Evolutionary conservation across 2,113 vertebrate species (phyloP), one percentile per base, ranked within the genome.

Genomic region (Syrmaticus mikado): DNA sequence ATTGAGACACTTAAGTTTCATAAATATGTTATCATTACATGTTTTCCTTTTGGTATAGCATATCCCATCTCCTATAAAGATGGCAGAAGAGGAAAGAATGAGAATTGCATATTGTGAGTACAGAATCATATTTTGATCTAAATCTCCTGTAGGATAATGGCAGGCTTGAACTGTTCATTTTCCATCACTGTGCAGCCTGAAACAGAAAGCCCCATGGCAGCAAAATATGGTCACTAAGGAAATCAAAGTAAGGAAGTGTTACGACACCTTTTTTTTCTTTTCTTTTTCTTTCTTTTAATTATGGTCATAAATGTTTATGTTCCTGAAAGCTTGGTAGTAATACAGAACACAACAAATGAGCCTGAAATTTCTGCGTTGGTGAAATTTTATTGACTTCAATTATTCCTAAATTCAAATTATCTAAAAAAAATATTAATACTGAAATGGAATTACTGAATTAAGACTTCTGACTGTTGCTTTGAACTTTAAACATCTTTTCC

Each of bases 1-100:
- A 94, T 78, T 52, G 88, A 89, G 82, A 78, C 40, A 65, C 82
- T 95, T 92, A 94, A 81, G 76, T 93, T 94, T 92, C 75, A 87
- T 94, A 91, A 94, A 93, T 90, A 93, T 55, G 70, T 88, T 90
- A 89, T 76, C 36, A 62, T 97, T 97, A 80, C 57, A 67, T 34
- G 40, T 75, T 86, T 92, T 57, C 67, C 57, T 52, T 94, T 84
- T 72, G 92, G 68, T 91, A 7, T 89, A 84, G 80, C 61, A 91
- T 83, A 90, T 34, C 40, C 40, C 9, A 19, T 43, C 55, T 40
- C 62, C 61, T 80, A 15, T 38, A 67, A 87, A 81, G 36, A 52
- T 70, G 60, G 20, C 52, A 58, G 79, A 82, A 68, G 73, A 77
- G 55, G 43, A 64, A 73, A 70, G 21, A 74, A 6, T 32, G 65